A percentile compares a stretch with the other conserved stretches of the same genome.
Conservation (phyloP, 1,140 invertebrate genomes). For the Pseudobourletiella spinata region DNA sequence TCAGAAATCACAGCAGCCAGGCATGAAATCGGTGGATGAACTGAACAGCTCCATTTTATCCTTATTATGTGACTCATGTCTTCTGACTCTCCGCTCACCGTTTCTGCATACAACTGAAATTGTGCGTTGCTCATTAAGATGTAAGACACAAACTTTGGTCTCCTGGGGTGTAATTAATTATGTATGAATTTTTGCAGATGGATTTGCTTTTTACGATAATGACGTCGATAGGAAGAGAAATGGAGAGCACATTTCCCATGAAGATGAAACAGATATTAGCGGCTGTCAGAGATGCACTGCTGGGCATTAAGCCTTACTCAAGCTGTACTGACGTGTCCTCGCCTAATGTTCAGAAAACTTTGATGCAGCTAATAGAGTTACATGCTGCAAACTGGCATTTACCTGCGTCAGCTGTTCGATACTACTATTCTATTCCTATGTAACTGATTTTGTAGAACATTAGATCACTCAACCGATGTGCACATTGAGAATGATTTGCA, state of each 20-base stretch:
- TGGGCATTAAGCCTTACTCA: constrained; percentile 48
- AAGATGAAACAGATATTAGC: constrained; percentile 66
- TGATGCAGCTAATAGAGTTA: constrained; percentile 77
- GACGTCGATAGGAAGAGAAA: constrained; percentile 71
- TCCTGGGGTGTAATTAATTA: constrained; percentile 1
- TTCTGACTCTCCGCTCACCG: constrained; percentile 67
- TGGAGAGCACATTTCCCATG: constrained; percentile 67
- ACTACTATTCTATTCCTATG: constrained; percentile 60
- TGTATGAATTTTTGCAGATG: constrained; percentile 48
- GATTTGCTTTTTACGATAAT: constrained; percentile 78
- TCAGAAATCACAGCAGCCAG: constrained; percentile 62
- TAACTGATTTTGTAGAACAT: no score
- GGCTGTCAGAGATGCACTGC: constrained; percentile 72
- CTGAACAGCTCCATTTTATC: constrained; percentile 62
- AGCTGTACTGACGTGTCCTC: constrained; percentile 25
- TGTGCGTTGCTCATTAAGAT: no score
- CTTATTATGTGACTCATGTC: constrained; percentile 71
- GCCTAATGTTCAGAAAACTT: constrained; percentile 54
- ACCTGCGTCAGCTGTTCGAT: constrained; percentile 72
- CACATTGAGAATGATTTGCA: no score
- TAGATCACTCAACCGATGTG: no score
- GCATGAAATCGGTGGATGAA: constrained; percentile 55
- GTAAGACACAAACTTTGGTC: no score
- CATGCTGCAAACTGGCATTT: constrained; percentile 81
- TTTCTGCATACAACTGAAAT: constrained; percentile 62